Conservation (phyloP, 2,888 invertebrate species). For the Patella depressa region DNA sequence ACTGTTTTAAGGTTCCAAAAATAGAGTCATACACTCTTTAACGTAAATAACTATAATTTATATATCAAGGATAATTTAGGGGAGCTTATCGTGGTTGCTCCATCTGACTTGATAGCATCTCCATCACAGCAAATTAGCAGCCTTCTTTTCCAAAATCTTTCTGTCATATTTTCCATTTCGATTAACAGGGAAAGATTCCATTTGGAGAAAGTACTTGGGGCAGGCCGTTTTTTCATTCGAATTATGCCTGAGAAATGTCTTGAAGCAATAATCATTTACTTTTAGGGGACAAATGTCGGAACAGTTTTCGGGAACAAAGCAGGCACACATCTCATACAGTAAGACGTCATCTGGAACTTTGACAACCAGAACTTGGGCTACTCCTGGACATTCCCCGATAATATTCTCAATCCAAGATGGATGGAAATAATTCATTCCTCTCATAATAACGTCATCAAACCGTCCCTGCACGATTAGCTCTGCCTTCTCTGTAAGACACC, state of each 20-base stretch:
- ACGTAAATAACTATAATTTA: no score
- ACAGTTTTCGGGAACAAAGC: constrained; percentile 5
- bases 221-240: neutral
- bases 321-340: constrained; percentile 23
- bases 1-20: no score
- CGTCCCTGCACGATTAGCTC: constrained; percentile 10
- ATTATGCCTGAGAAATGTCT: constrained; percentile 10
- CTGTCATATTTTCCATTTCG: neutral
- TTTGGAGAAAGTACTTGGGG: neutral
- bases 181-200: neutral
- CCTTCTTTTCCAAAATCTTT: neutral
- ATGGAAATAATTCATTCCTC: constrained; percentile 23
- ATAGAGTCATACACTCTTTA: no score
- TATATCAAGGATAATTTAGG: no score
- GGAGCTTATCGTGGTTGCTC: no score
- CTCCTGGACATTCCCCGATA: constrained; percentile 20
- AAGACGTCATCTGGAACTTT: constrained; percentile 19
- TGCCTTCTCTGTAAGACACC: neutral
- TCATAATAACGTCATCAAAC: constrained; percentile 19
- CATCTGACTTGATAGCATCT: no score
- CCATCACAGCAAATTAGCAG: neutral
- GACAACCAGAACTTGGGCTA: constrained; percentile 15
- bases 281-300: neutral
- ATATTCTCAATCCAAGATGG: constrained; percentile 23
- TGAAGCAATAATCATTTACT: constrained; percentile 10